Evolutionary conservation across 1,140 invertebrate species (phyloP), one percentile per base, ranked within the genome.

Genomic region (Acromyrmex echinatior): DNA sequence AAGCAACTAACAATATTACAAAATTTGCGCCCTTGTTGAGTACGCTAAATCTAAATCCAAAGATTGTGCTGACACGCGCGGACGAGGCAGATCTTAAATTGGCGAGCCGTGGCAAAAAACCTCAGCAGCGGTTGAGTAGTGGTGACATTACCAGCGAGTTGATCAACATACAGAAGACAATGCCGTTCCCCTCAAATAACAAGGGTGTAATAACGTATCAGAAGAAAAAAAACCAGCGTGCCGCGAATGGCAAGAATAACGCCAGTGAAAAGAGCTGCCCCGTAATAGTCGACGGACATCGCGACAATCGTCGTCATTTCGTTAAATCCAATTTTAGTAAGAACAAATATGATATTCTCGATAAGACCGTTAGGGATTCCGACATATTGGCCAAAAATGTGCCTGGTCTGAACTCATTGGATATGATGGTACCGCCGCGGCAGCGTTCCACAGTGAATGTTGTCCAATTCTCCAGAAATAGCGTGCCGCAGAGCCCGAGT

Each of bases 361-460:
- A 92, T 3, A 90, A 93, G n/a, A 92, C 93, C 0, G 93, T 94
- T 10, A 93, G 88, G 35, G 92, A 94, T 51, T 95, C 92, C 71
- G 94, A 95, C 70, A 93, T 96, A 39, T 86, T 96, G 65, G 93
- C 95, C 10, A 93, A 95, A 84, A 95, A 95, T 73, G 94, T 96
- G 28, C 96, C 96, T 16, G 96, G 96, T 45, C 86, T 96, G 53
- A 96, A 96, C 86, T 95, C 96, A 51, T 92, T 96, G 77, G 95
- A 96, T 63, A 96, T 97, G 95, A 96, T 97, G 86, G 93, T 96
- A 21, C 96, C 96, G 3, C 93, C 94, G 4, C 91, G 95, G 31
- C 93, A 96, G 9, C 94, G 96, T 68, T 94, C 96, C 0, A 96
- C 96, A 0, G 96, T 97, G 3, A 96, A 97, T 88, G 96, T 97